A percentile compares a stretch with the other conserved stretches of the same genome.
Conservation (phyloP, 2,113 vertebrate genomes). For the Ammodytes dubius region DNA sequence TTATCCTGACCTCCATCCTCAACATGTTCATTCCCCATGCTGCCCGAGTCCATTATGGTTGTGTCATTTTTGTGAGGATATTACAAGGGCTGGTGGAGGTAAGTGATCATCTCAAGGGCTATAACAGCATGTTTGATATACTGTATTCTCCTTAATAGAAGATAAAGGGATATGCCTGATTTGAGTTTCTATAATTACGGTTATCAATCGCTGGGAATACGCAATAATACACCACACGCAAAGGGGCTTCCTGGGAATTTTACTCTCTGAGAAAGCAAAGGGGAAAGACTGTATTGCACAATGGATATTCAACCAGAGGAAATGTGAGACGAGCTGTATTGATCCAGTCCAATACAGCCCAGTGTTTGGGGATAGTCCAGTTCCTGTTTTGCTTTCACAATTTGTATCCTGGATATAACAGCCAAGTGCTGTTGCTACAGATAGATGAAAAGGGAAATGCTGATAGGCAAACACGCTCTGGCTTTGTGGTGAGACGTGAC, state of each 20-base stretch:
- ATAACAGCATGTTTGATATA: background rate
- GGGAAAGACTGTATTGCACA: constrained; percentile 1
- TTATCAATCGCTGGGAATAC: background rate
- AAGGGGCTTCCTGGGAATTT: constrained; percentile 3
- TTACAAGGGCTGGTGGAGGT: constrained; percentile 99
- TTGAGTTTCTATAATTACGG: background rate
- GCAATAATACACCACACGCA: background rate
- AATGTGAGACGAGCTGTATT: constrained; percentile 64
- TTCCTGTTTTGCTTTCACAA: constrained; percentile 19
- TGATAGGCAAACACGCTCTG: constrained; percentile 3
- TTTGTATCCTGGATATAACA: constrained; percentile 44
- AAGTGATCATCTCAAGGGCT: constrained; percentile 46
- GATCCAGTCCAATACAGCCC: constrained; percentile 57
- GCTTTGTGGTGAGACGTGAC: constrained; percentile 40
- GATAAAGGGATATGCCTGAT: background rate
- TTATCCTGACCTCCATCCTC: constrained; percentile 94
- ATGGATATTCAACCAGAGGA: constrained; percentile 39
- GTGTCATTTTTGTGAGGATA: constrained; percentile 97
- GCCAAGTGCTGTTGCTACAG: constrained; percentile 9
- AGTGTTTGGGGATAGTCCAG: constrained; percentile 49
- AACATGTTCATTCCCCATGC: constrained; percentile 99
- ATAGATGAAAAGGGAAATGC: constrained; percentile 24
- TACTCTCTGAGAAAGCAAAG: constrained; percentile 7
- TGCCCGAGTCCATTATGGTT: constrained; percentile 95
- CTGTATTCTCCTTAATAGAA: background rate